phyloP scores from a whole-genome alignment of 37 sponge, comb jelly and placozoan species.

The Hexactinellida sp. region DNA sequence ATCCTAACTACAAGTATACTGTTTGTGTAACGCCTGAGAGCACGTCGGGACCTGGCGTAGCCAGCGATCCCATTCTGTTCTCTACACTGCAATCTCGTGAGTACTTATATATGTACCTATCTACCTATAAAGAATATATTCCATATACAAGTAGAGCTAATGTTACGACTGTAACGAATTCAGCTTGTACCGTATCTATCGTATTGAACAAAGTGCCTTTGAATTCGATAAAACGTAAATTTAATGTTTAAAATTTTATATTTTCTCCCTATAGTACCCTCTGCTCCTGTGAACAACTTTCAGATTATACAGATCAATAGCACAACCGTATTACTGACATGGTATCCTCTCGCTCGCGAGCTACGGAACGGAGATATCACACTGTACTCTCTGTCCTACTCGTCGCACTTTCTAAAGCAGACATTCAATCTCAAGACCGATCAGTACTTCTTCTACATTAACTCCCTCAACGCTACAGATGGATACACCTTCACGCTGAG shows the following conservation, averaged over 20 bases:
- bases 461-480: not conserved
- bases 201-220: too few relatives aligned
- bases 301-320: not conserved
- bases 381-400: not conserved
- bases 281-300: not conserved
- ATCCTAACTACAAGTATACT: not conserved
- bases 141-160: too few relatives aligned
- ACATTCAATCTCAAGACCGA: not conserved
- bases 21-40: not conserved
- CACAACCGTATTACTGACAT: not conserved
- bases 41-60: not conserved
- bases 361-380: not conserved
- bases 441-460: not conserved
- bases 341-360: not conserved
- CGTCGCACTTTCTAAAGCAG: not conserved
- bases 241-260: too few relatives aligned
- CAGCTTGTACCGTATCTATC: too few relatives aligned
- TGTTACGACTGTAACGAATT: too few relatives aligned
- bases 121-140: too few relatives aligned
- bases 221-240: too few relatives aligned
- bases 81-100: not conserved
- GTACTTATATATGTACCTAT: too few relatives aligned
- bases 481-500: not conserved
- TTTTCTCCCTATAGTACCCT: not conserved
- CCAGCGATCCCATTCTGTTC: not conserved